Evolutionary conservation across 2,797 vertebrate genomes (phyloP).

Genomic region (Cuculus canorus): DNA sequence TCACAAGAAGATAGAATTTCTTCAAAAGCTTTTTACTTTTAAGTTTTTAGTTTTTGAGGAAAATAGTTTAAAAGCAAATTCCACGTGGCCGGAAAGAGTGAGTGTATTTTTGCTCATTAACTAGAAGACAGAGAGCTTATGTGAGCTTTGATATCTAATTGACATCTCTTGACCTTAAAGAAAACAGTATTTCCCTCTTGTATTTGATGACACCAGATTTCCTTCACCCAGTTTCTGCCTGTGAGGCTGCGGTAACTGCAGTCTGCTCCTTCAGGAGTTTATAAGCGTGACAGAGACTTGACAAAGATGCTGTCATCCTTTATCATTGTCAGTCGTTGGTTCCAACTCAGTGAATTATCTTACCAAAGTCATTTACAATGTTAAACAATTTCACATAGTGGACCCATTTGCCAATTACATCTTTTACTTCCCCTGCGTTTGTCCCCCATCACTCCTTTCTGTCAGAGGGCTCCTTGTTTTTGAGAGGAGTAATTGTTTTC

Average conservation of each 20-base stretch:
- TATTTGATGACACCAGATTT: neutral
- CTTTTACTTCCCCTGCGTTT: conserved; percentile 24
- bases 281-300: neutral
- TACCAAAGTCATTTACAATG: neutral
- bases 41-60: neutral
- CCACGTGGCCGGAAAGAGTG: neutral
- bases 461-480: neutral
- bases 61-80: neutral
- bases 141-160: neutral
- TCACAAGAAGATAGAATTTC: neutral
- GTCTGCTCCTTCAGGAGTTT: neutral
- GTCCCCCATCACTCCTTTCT: neutral
- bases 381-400: neutral
- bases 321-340: neutral
- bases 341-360: neutral
- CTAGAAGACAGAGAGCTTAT: neutral
- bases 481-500: conserved; percentile 31
- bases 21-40: neutral
- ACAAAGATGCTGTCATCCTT: neutral
- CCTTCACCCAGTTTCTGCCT: neutral
- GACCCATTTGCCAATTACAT: conserved; percentile 1
- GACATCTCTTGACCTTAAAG: neutral
- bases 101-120: neutral
- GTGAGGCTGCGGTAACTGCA: neutral
- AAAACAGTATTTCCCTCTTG: neutral